phyloP scores from a whole-genome alignment of 2,888 invertebrate species.

The Cremastinae sp. region DNA sequence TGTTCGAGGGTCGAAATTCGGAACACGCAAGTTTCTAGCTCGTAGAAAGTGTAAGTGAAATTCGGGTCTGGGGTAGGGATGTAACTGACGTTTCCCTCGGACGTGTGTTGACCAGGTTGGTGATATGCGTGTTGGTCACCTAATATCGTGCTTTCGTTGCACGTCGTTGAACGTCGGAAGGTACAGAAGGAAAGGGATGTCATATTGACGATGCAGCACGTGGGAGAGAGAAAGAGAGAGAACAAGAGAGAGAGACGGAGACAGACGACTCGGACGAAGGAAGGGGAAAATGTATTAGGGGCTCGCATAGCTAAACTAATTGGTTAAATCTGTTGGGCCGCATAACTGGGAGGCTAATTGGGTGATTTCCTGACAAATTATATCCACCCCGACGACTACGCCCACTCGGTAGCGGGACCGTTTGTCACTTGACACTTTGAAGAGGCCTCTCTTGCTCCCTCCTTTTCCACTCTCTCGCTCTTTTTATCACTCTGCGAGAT shows the following conservation, averaged over 20 bases:
- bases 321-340: constrained; percentile 80
- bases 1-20: constrained; percentile 15
- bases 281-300: constrained; percentile 78
- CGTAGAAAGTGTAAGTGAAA: background rate
- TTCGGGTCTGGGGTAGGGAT: constrained; percentile 3
- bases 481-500: background rate
- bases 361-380: constrained; percentile 81
- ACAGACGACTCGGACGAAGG: constrained; percentile 62
- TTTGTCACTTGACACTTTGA: constrained; percentile 80
- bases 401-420: constrained; percentile 77
- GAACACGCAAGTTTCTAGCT: constrained; percentile 7
- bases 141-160: constrained; percentile 64
- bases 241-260: constrained; percentile 22
- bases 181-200: constrained; percentile 24
- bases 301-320: constrained; percentile 80
- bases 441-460: constrained; percentile 60
- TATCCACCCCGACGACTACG: constrained; percentile 78
- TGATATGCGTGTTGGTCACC: constrained; percentile 53
- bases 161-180: constrained; percentile 49
- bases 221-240: constrained; percentile 24
- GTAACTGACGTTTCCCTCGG: constrained; percentile 15
- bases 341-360: constrained; percentile 80
- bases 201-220: background rate
- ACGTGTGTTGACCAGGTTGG: constrained; percentile 19
- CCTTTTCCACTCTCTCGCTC: constrained; percentile 14